Evolutionary conservation across 2,797 vertebrate genomes (phyloP), one percentile per base, ranked within the genome.

Genomic region (Ctenopoma kingsleyae): DNA sequence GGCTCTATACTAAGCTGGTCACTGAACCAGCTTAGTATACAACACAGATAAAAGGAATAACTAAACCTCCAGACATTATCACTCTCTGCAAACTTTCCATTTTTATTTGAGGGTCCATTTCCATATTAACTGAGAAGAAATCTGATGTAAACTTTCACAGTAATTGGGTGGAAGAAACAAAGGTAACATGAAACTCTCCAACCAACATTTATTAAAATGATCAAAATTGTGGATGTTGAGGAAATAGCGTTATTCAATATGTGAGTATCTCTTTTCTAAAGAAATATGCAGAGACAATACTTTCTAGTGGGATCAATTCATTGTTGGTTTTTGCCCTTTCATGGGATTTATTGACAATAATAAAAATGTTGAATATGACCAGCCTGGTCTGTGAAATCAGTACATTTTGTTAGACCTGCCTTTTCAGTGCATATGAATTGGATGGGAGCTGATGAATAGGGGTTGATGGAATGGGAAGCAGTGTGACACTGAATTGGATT

Each of bases 401-500:
- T 79, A 51, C 55, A 67, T 32, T 62, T 44, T 69, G 64, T 77
- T 71, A 40, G 67, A 57, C 82, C 59, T 79, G 57, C 48, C 43
- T 78, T 85, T 80, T 76, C 65, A 56, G n/a, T 20, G 63, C 59
- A 66, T 74, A 57, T 64, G 62, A 81, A 76, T 82, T 67, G 48
- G 69, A 86, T 80, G 70, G 35, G 68, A 75, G 62, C 67, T 67
- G 82, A 81, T 83, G 80, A 84, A 86, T 49, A 65, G 64, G 52
- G 32, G 49, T 40, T 11, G 44, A 50, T 50, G 65, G 76, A 74
- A 82, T 64, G 66, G 66, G 72, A 85, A 81, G 55, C 82, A 43
- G 84, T 56, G 67, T 43, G 19, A 75, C 48, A 50, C 74, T 70
- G 90, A 91, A 87, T 89, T 88, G 83, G 71, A 88, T 90, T 87